Percentiles rank a stretch among this genome's conserved stretches.
Conservation (phyloP, 92 coral and sea anemone species). For the Siderastrea siderea region DNA sequence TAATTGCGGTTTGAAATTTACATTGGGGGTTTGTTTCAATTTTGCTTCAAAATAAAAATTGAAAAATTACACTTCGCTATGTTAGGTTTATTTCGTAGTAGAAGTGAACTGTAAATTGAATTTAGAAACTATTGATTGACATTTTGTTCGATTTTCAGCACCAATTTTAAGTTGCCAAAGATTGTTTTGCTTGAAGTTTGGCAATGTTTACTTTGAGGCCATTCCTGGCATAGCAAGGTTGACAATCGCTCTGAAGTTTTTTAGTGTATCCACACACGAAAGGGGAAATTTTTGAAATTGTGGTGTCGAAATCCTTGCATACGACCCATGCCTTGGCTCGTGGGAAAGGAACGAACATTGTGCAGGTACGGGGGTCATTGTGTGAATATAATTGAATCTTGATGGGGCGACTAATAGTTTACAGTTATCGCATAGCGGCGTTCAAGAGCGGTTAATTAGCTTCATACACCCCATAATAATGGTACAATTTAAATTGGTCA, state of each 20-base stretch:
- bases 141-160: background rate
- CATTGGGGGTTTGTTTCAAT: background rate
- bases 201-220: constrained; percentile 64
- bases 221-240: constrained; percentile 83
- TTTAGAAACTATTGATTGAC: background rate
- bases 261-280: constrained; percentile 3
- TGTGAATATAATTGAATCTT: background rate
- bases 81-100: background rate
- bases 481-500: background rate
- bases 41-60: background rate
- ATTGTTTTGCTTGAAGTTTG: constrained; percentile 48
- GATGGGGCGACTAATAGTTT: constrained; percentile 13
- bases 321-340: background rate
- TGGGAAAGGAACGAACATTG: background rate
- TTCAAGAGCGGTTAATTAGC: constrained; percentile 33
- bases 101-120: no score
- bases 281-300: constrained; percentile 11
- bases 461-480: background rate
- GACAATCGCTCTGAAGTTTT: constrained; percentile 32
- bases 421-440: constrained; percentile 3
- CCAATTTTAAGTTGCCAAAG: background rate
- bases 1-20: constrained; percentile 12
- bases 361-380: background rate
- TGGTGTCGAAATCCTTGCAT: constrained; percentile 16
- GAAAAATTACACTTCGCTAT: background rate